These are phyloP conservation scores for Polydesmus complanatus DNA, from an alignment of 2,888 invertebrate genomes.

Conservation along the genomic window DNA sequence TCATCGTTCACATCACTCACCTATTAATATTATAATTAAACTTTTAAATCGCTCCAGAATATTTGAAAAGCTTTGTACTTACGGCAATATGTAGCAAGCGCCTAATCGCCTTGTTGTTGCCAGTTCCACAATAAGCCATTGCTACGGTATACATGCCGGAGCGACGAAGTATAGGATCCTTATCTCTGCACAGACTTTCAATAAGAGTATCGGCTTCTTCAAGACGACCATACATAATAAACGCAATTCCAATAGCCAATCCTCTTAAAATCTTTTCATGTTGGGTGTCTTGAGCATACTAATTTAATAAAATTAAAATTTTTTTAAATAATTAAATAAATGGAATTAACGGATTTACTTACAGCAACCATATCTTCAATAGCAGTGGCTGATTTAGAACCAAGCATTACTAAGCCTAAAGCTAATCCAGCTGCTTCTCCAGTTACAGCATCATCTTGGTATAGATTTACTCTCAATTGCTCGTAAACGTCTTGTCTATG, in stretches of 20 bases:
- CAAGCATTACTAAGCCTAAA: slow-evolving; percentile 99
- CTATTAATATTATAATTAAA: slow-evolving; percentile 29
- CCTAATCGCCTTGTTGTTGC: slow-evolving; percentile 90
- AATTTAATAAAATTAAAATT: slow-evolving; percentile 22
- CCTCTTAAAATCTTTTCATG: slow-evolving; percentile 98
- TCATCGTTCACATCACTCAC: slow-evolving; percentile 97
- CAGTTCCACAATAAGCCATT: slow-evolving; percentile 96
- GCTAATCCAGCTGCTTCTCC: slow-evolving; percentile 98
- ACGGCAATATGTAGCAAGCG: slow-evolving; percentile 90
- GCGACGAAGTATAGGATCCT: slow-evolving; percentile 84
- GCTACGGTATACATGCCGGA: slow-evolving; percentile 97
- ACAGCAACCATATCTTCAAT: slow-evolving; percentile 87
- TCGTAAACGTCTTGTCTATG: slow-evolving; percentile 85
- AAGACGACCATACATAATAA: slow-evolving; percentile 91
- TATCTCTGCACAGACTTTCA: slow-evolving; percentile 74
- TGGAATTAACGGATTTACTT: too few relatives aligned
- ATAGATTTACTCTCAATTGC: slow-evolving; percentile 88
- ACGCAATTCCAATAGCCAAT: slow-evolving; percentile 86
- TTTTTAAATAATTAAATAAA: too few relatives aligned
- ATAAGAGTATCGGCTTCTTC: slow-evolving; percentile 94
- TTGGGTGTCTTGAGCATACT: slow-evolving; percentile 87
- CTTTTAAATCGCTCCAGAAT: neutral
- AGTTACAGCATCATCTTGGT: slow-evolving; percentile 96
- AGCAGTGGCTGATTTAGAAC: slow-evolving; percentile 74
- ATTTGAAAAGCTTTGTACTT: slow-evolving; percentile 22